Evolutionary conservation across 1,140 invertebrate genomes (phyloP).

Genomic region (Panagrolaimus sp.): DNA sequence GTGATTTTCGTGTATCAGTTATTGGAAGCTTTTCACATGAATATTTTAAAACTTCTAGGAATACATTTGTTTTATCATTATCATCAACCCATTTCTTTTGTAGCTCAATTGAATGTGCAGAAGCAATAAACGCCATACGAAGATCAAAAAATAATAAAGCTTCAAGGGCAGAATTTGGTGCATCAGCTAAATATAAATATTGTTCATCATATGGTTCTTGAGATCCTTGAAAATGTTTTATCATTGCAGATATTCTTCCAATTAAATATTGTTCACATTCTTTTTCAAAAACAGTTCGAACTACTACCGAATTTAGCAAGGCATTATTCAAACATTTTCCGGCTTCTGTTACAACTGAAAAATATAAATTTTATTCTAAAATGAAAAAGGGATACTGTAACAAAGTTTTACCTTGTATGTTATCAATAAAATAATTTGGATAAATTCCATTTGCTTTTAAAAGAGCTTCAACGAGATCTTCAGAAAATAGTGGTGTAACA

Average conservation of each 20-base stretch:
- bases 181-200: conserved; percentile 24
- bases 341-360: conserved; percentile 52
- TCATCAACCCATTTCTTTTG: conserved; percentile 33
- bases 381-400: conserved; percentile 10
- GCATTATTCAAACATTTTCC: conserved; percentile 49
- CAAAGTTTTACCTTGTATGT: conserved; percentile 24
- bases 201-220: neutral
- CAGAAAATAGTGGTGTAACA: conserved; percentile 22
- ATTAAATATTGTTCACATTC: conserved; percentile 13
- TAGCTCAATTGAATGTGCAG: conserved; percentile 26
- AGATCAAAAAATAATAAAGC: conserved; percentile 44
- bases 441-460: conserved; percentile 22
- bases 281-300: conserved; percentile 32
- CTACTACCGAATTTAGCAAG: conserved; percentile 38
- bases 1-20: conserved; percentile 7
- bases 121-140: conserved; percentile 35
- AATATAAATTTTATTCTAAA: neutral
- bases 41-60: conserved; percentile 22
- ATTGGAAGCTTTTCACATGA: conserved; percentile 4
- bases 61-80: conserved; percentile 29
- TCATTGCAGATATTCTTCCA: neutral
- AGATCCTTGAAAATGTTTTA: conserved; percentile 14
- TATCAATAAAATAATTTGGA: conserved; percentile 6
- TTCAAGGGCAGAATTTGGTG: conserved; percentile 16
- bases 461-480: conserved; percentile 11